Evolutionary conservation across 2,113 vertebrate genomes (phyloP).

Genomic region (Bambusicola thoracicus): DNA sequence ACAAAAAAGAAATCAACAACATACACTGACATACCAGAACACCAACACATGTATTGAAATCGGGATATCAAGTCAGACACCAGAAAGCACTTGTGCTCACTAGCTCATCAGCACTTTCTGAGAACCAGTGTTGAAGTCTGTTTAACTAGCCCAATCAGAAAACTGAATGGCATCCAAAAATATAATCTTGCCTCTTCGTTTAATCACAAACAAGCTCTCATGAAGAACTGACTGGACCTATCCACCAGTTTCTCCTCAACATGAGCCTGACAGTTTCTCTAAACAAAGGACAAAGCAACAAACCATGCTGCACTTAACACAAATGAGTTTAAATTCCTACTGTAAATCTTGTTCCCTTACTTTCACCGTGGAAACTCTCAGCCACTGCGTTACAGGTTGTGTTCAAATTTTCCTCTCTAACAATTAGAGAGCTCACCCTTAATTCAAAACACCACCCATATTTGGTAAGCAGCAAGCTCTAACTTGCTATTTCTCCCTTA

Average conservation of each 20-base stretch:
- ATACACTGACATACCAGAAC: not conserved
- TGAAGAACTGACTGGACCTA: not conserved
- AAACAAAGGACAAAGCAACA: not conserved
- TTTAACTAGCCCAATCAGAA: conserved; percentile 36
- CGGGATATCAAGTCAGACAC: not conserved
- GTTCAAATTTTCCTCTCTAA: not conserved
- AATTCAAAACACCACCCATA: not conserved
- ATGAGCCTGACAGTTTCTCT: not conserved
- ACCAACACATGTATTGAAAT: not conserved
- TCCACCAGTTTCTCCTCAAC: not conserved
- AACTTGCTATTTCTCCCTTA: not conserved
- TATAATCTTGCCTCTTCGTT: not conserved
- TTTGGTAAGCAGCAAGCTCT: not conserved
- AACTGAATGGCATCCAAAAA: conserved; percentile 23
- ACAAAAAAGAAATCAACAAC: not conserved
- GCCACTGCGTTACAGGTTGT: not conserved
- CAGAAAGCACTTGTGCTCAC: not conserved
- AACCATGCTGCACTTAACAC: not conserved
- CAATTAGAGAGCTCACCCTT: not conserved
- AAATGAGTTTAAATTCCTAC: not conserved
- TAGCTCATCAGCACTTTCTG: not conserved
- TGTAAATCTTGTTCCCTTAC: not conserved
- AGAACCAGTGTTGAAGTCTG: not conserved
- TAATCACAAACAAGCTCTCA: conserved; percentile 17
- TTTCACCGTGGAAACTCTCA: not conserved